Conservation (phyloP, 2,797 vertebrate genomes). For the Petrocephalus schoutedeni region DNA sequence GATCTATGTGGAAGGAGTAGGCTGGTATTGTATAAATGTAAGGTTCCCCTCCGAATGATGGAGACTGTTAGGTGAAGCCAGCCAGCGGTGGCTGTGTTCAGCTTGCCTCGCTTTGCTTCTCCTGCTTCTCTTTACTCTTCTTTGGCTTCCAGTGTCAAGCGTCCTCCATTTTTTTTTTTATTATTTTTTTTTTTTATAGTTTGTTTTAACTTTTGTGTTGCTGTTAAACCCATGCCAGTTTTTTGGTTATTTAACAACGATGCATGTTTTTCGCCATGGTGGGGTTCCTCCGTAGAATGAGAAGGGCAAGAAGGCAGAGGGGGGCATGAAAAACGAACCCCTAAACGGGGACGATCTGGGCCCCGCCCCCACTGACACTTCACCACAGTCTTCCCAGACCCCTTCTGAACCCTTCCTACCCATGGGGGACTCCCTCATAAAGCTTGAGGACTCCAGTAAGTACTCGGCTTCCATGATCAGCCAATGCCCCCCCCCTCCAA, state of each 20-base stretch:
- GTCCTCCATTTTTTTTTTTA: background rate
- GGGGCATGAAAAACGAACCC: constrained; percentile 47
- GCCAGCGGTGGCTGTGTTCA: background rate
- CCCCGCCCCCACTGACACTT: constrained; percentile 63
- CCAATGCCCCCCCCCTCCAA: background rate
- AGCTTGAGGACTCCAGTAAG: constrained; percentile 71
- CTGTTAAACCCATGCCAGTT: constrained; percentile 48
- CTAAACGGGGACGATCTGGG: constrained; percentile 50
- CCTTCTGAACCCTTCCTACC: constrained; percentile 64
- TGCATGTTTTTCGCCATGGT: constrained; percentile 49
- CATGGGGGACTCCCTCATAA: constrained; percentile 72
- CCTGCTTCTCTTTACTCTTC: background rate
- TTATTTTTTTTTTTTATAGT: constrained; percentile 39
- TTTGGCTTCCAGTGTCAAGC: constrained; percentile 25
- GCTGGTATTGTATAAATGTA: background rate
- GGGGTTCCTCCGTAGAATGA: constrained; percentile 27
- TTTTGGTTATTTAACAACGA: constrained; percentile 46
- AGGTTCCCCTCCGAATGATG: too few species aligned
- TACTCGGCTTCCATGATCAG: constrained; percentile 40
- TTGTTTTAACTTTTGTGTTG: constrained; percentile 50
- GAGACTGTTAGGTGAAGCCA: background rate
- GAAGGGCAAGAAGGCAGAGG: constrained; percentile 72
- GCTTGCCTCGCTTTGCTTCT: background rate
- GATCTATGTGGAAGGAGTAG: background rate
- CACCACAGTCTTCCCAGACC: constrained; percentile 68